These are phyloP conservation scores for Heteromormyrus szaboi DNA, from an alignment of 2,797 vertebrate genomes.

Conservation along the genomic window DNA sequence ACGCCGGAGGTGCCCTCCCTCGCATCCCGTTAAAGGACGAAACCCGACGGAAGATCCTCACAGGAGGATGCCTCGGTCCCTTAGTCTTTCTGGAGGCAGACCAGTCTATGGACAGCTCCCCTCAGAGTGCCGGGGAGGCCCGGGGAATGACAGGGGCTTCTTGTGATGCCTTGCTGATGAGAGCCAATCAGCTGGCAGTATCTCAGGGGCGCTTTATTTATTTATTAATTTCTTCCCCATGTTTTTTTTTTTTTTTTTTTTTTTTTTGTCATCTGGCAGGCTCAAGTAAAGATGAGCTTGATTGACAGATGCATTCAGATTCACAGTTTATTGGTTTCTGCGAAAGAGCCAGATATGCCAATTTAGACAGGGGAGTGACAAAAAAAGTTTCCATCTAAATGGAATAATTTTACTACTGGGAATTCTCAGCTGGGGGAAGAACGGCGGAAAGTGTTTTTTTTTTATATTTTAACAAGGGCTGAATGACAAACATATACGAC, in stretches of 20 bases:
- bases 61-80: neutral
- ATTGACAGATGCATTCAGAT: slow-evolving; percentile 87
- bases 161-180: slow-evolving; percentile 84
- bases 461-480: slow-evolving; percentile 81
- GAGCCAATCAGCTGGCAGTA: slow-evolving; percentile 74
- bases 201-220: slow-evolving; percentile 55
- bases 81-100: slow-evolving; percentile 36
- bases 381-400: slow-evolving; percentile 93
- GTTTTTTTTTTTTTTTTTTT: slow-evolving; percentile 34
- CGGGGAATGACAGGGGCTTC: slow-evolving; percentile 83
- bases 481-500: slow-evolving; percentile 88
- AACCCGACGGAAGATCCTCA: neutral
- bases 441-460: slow-evolving; percentile 65
- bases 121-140: slow-evolving; percentile 60
- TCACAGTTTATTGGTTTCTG: slow-evolving; percentile 91
- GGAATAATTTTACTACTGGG: slow-evolving; percentile 88
- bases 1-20: neutral
- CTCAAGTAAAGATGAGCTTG: slow-evolving; percentile 76
- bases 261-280: slow-evolving; percentile 80
- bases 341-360: slow-evolving; percentile 87
- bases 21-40: slow-evolving; percentile 7
- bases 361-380: slow-evolving; percentile 91
- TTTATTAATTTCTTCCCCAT: slow-evolving; percentile 34
- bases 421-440: slow-evolving; percentile 74
- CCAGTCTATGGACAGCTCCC: slow-evolving; percentile 47